A percentile compares a stretch with the other conserved stretches of the same genome.
phyloP scores from a whole-genome alignment of 2,113 vertebrate genomes.

The Nipponia nippon region DNA sequence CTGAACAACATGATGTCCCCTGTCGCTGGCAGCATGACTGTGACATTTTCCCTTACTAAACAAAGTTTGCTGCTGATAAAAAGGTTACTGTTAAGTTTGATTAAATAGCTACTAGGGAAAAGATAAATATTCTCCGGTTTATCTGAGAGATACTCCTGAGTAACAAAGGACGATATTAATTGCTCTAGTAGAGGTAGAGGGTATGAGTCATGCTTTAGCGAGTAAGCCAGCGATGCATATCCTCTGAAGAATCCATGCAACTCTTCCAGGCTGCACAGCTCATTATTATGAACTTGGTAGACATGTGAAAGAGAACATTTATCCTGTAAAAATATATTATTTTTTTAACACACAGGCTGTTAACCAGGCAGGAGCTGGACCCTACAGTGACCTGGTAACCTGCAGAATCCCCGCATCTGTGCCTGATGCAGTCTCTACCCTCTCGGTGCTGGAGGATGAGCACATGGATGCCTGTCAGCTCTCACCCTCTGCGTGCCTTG shows the following conservation, averaged over 20 bases:
- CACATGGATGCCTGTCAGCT: constrained; percentile 61
- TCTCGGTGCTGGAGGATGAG: constrained; percentile 80
- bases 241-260: neutral
- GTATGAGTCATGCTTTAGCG: neutral
- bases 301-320: neutral
- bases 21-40: neutral
- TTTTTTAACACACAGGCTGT: constrained; percentile 74
- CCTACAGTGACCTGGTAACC: constrained; percentile 85
- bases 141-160: neutral
- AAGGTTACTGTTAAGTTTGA: neutral
- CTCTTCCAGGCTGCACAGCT: neutral
- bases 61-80: neutral
- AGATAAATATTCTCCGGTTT: neutral
- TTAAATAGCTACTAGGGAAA: neutral
- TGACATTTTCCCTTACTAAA: neutral
- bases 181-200: neutral
- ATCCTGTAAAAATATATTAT: neutral
- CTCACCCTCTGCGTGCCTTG: constrained; percentile 87
- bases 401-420: constrained; percentile 85
- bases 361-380: constrained; percentile 91
- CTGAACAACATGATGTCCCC: neutral
- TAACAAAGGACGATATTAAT: neutral
- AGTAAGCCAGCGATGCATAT: neutral
- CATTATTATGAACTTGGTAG: neutral
- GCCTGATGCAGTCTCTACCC: constrained; percentile 79